Evolutionary conservation across 2,797 vertebrate genomes (phyloP).

Genomic region (Lagodon rhomboides): DNA sequence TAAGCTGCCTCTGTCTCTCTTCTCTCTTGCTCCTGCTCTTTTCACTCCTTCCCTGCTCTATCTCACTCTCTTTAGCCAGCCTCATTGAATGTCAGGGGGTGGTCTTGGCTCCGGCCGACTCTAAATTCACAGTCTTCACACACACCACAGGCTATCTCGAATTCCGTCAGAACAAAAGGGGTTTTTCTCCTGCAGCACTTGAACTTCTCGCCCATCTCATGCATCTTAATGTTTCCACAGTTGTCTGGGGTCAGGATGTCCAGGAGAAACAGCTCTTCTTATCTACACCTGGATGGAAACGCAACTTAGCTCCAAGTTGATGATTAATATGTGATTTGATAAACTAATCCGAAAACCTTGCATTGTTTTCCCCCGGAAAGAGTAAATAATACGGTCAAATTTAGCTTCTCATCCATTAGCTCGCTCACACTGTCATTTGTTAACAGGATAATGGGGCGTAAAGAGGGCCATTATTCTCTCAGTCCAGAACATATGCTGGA

Average conservation of each 20-base stretch:
- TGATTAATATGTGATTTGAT: slow-evolving; percentile 80
- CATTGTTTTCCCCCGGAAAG: slow-evolving; percentile 71
- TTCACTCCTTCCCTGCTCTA: slow-evolving; percentile 70
- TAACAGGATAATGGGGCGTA: slow-evolving; percentile 87
- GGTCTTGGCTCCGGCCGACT: slow-evolving; percentile 78
- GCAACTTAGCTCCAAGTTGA: slow-evolving; percentile 38
- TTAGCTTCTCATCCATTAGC: slow-evolving; percentile 81
- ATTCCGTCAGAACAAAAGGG: slow-evolving; percentile 83
- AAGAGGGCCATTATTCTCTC: slow-evolving; percentile 85
- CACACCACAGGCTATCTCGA: slow-evolving; percentile 77
- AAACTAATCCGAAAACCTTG: slow-evolving; percentile 69
- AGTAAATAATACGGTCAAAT: slow-evolving; percentile 82
- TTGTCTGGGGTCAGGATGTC: slow-evolving; percentile 62
- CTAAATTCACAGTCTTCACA: slow-evolving; percentile 80
- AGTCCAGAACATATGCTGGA: slow-evolving; percentile 84
- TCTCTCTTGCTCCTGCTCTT: slow-evolving; percentile 62
- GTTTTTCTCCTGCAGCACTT: slow-evolving; percentile 77
- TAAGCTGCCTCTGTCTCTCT: slow-evolving; percentile 84
- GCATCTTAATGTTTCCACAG: slow-evolving; percentile 77
- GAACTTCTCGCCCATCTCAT: slow-evolving; percentile 72
- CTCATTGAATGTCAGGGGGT: slow-evolving; percentile 83
- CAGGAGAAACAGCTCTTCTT: slow-evolving; percentile 43
- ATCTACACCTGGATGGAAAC: slow-evolving; percentile 26
- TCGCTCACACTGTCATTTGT: slow-evolving; percentile 83
- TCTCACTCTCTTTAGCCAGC: slow-evolving; percentile 78